Evolutionary conservation across 2,113 vertebrate species (phyloP), one percentile per base, ranked within the genome.

Genomic region (Alethe diademata): DNA sequence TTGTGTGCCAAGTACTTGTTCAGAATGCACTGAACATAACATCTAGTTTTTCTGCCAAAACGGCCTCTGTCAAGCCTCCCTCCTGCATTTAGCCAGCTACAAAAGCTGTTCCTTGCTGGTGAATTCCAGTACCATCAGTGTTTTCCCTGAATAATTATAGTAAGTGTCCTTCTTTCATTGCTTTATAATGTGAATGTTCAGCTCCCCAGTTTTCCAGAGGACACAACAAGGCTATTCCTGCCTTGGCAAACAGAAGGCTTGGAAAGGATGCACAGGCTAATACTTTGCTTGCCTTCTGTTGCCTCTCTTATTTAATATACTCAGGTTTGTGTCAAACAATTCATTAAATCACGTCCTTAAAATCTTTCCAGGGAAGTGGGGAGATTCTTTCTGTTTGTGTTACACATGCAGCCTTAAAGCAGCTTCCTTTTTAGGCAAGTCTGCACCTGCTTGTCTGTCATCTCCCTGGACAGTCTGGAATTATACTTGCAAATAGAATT

Each of bases 401-500:
- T 90, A 54, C 35, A 19, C 28, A 29, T 50, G 14, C 47, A 76
- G 48, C 85, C 85, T 90, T 25, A 72, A 48, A 90, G 66, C 38
- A 86, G 81, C 71, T 88, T 95, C 71, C 29, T 58, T 91, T 56
- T 70, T 2, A 12, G 58, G 83, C 84, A 65, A 66, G 88, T 71
- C 90, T 83, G 64, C 82, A 90, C 85, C 94, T 96, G 94, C 58
- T 82, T 89, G 78, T 87, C 92, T 95, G 51, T 90, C 93, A 86
- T 96, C 51, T 92, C 92, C 78, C 90, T 82, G 94, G 96, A 95
- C 94, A 88, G 75, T 88, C 67, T 80, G 64, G 78, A 87, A 96
- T 95, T 97, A 95, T 90, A 97, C 87, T 97, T 97, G 94, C 93
- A 97, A 96, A 95, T 95, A 91, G 67, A 95, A 90, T 93, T 86